A percentile compares a stretch with the other conserved stretches of the same genome.
These are phyloP conservation scores for Agelastica alni DNA, from an alignment of 2,888 invertebrate genomes.

Conservation along the genomic window DNA sequence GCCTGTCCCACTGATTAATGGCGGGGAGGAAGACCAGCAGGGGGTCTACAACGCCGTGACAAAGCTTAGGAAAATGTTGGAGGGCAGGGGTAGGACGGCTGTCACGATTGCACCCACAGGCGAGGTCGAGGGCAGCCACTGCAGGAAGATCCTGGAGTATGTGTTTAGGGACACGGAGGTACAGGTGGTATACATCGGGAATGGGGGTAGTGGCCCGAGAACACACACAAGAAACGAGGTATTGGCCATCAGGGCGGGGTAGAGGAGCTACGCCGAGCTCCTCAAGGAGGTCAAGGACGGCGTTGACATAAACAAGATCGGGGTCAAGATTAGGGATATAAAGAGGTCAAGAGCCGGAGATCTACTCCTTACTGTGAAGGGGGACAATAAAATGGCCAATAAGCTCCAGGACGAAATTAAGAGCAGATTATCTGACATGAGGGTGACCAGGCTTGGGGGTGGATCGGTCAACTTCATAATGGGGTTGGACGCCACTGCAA, in stretches of 20 bases:
- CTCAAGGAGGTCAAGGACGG: constrained; percentile 5
- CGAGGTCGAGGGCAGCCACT: too few species aligned
- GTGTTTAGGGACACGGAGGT: too few species aligned
- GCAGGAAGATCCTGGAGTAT: too few species aligned
- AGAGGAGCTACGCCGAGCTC: constrained; percentile 13
- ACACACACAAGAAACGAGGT: background rate
- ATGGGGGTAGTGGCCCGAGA: too few species aligned
- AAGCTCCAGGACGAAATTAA: constrained; percentile 1
- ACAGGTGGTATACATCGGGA: too few species aligned
- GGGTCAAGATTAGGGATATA: constrained; percentile 4
- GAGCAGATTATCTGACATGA: background rate
- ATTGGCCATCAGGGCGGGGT: background rate
- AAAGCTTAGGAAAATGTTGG: background rate
- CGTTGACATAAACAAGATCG: background rate
- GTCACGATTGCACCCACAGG: too few species aligned
- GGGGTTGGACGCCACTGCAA: constrained; percentile 3
- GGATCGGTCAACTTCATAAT: background rate
- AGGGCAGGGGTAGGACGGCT: too few species aligned
- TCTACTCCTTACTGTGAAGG: constrained; percentile 9
- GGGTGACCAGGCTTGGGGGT: background rate
- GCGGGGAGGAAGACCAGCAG: background rate
- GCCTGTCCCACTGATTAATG: background rate
- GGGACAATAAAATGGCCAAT: constrained; percentile 3
- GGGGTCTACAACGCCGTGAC: background rate
- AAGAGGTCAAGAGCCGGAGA: constrained; percentile 3